phyloP scores from a whole-genome alignment of 2,888 invertebrate genomes.

The Chrysolina oricalcia region DNA sequence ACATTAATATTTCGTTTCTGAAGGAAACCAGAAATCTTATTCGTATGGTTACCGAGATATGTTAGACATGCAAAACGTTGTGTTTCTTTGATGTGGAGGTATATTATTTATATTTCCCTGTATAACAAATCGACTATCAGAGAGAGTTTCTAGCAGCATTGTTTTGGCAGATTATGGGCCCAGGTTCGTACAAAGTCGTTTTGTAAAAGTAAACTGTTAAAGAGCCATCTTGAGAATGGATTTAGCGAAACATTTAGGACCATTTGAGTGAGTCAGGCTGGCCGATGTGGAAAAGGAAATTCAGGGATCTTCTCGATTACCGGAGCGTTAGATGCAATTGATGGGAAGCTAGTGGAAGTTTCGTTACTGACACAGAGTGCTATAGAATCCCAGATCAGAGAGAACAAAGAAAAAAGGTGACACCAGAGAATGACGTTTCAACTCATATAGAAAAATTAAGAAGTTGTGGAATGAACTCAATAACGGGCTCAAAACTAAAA shows the following conservation, averaged over 20 bases:
- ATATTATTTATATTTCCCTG: too few relatives aligned
- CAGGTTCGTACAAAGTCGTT: neutral
- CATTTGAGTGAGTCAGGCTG: conserved; percentile 45
- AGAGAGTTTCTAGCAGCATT: conserved; percentile 2
- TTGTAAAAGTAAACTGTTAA: neutral
- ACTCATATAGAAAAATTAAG: conserved; percentile 25
- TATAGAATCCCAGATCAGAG: conserved; percentile 34
- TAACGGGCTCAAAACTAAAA: too few relatives aligned
- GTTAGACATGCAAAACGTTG: too few relatives aligned
- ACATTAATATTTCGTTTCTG: too few relatives aligned
- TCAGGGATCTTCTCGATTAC: conserved; percentile 60
- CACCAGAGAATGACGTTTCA: conserved; percentile 52
- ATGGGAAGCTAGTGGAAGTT: conserved; percentile 56
- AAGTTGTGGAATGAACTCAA: too few relatives aligned
- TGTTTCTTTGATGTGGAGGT: too few relatives aligned
- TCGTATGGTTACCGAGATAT: too few relatives aligned
- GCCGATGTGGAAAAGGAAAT: too few relatives aligned
- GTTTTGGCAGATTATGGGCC: conserved; percentile 34
- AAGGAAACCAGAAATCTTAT: too few relatives aligned
- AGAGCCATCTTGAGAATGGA: too few relatives aligned
- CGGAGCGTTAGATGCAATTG: conserved; percentile 60
- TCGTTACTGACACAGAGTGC: conserved; percentile 43
- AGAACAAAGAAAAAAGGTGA: conserved; percentile 52
- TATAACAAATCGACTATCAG: neutral
- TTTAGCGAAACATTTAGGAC: conserved; percentile 33